Conservation (phyloP, 2,797 vertebrate species). For the Microctenopoma steveboyesi region DNA sequence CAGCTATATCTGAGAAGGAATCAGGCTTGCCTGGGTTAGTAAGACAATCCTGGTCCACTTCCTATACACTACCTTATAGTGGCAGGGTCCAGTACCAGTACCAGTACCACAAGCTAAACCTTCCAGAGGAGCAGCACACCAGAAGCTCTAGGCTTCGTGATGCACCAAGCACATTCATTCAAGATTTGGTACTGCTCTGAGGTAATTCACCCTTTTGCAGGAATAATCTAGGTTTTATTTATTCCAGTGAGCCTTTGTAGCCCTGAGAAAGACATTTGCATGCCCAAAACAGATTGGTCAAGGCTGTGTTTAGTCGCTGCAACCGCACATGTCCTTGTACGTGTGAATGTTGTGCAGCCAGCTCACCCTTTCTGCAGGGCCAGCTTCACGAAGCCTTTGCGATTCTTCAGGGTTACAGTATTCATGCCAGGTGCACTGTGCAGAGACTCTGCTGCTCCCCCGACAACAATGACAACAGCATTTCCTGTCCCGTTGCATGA, state of each 20-base stretch:
- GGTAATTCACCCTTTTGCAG: conserved; percentile 24
- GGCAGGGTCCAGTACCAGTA: conserved; percentile 9
- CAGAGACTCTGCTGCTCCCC: conserved; percentile 95
- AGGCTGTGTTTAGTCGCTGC: conserved; percentile 7
- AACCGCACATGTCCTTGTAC: conserved; percentile 13
- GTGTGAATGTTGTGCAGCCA: background rate
- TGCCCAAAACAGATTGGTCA: conserved; percentile 13
- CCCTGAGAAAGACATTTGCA: conserved; percentile 15
- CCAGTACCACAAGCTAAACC: conserved; percentile 18
- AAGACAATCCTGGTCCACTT: conserved; percentile 14
- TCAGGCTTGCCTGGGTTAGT: conserved; percentile 40
- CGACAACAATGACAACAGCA: conserved; percentile 93
- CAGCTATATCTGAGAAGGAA: conserved; percentile 19
- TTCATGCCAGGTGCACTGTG: conserved; percentile 90
- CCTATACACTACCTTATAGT: background rate
- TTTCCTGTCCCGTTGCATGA: conserved; percentile 92
- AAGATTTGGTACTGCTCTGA: conserved; percentile 27
- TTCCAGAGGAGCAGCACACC: conserved; percentile 5
- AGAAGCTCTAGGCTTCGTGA: conserved; percentile 2
- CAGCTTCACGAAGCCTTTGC: conserved; percentile 94
- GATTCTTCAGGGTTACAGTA: conserved; percentile 88
- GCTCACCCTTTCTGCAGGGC: conserved; percentile 93
- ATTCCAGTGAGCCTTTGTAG: conserved; percentile 15
- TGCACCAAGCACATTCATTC: conserved; percentile 31
- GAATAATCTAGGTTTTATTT: conserved; percentile 34